Percentiles rank a stretch among this genome's conserved stretches.
phyloP scores from a whole-genome alignment of 2,797 vertebrate genomes.

The Protosalanx chinensis region DNA sequence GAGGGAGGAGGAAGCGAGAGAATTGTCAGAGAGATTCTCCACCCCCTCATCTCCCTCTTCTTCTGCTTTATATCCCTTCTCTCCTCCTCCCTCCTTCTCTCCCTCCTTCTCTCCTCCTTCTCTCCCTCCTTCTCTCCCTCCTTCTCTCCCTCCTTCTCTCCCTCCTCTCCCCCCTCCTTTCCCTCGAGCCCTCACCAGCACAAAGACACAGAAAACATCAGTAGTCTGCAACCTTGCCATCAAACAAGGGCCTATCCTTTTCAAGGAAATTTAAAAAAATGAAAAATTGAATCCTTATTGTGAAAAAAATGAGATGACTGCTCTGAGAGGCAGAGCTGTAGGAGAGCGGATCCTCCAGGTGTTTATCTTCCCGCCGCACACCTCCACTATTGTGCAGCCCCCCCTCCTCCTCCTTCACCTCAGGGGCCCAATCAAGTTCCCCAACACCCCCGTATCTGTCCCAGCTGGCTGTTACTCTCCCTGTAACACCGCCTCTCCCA shows the following conservation, averaged over 20 bases:
- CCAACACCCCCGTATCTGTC: conserved; percentile 34
- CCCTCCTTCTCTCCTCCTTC: neutral
- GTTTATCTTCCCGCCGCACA: conserved; percentile 43
- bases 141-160: neutral
- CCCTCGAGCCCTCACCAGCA: conserved; percentile 31
- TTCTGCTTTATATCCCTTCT: no score
- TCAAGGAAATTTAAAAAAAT: conserved; percentile 35
- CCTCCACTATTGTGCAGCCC: neutral
- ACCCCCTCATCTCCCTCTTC: neutral
- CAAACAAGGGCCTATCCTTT: conserved; percentile 60
- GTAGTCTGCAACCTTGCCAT: conserved; percentile 65
- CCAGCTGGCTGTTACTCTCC: conserved; percentile 37
- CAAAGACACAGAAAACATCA: conserved; percentile 60
- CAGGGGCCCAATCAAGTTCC: conserved; percentile 10
- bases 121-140: neutral
- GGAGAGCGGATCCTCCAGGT: no score
- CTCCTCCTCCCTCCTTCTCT: neutral
- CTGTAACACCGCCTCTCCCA: conserved; percentile 26
- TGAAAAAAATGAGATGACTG: no score
- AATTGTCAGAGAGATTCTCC: neutral
- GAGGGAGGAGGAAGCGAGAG: no score
- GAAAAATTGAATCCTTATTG: no score
- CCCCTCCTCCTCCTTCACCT: conserved; percentile 16
- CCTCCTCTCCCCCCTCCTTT: conserved; percentile 18
- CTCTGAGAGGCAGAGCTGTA: no score